Percentiles rank a stretch among this genome's conserved stretches.
These are phyloP conservation scores for Lepidonotus clava DNA, from an alignment of 2,888 invertebrate genomes.

Conservation along the genomic window DNA sequence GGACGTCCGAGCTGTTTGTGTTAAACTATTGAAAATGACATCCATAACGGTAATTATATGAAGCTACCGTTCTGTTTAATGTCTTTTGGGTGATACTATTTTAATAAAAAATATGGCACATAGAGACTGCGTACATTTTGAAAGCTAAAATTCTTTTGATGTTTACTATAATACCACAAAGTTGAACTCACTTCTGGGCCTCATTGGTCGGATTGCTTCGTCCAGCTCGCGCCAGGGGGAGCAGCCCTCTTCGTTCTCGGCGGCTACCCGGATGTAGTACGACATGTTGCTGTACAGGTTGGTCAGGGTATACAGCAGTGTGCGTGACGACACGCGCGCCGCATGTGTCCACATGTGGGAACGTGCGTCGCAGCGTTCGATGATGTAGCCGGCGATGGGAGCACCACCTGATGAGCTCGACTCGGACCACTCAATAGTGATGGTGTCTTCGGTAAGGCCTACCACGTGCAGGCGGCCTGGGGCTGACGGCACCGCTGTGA, in stretches of 20 bases:
- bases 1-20: no score
- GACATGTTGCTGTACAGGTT: slow-evolving; percentile 59
- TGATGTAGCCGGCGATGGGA: slow-evolving; percentile 71
- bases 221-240: slow-evolving; percentile 62
- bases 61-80: no score
- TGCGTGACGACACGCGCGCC: slow-evolving; percentile 55
- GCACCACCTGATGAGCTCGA: slow-evolving; percentile 75
- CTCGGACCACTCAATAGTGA: slow-evolving; percentile 76
- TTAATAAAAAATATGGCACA: no score
- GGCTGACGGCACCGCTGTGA: slow-evolving; percentile 61
- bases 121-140: no score
- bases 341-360: slow-evolving; percentile 64
- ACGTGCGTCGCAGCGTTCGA: slow-evolving; percentile 65
- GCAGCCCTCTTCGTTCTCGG: slow-evolving; percentile 90
- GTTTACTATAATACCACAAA: no score
- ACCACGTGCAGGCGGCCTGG: slow-evolving; percentile 62
- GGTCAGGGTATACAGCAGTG: slow-evolving; percentile 59
- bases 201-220: slow-evolving; percentile 63
- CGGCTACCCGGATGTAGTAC: slow-evolving; percentile 92
- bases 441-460: slow-evolving; percentile 73
- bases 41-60: no score
- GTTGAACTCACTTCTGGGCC: slow-evolving; percentile 66
- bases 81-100: no score
- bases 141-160: no score
- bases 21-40: no score